Evolutionary conservation across 2,797 vertebrate species (phyloP), one percentile per base, ranked within the genome.

Genomic region (Psittacula derbiana): DNA sequence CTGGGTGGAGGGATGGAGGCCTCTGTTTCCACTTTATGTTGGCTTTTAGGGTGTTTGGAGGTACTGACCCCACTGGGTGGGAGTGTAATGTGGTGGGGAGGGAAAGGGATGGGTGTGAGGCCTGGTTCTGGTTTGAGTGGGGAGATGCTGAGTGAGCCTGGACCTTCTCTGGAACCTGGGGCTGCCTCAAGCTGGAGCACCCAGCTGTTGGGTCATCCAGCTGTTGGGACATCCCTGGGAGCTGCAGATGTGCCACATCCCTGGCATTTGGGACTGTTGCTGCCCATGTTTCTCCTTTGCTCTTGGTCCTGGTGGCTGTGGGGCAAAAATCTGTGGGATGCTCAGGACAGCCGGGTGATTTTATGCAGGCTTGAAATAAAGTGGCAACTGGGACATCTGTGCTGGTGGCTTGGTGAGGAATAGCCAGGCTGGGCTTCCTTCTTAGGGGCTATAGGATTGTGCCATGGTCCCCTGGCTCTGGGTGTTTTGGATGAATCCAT

Each of bases 71-170:
- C 8, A 0, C 19, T 11, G 40, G 43, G 15, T 72, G 49, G 50
- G 41, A 13, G 44, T 10, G 16, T 24, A 11, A 27, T 0, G 0
- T 1, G 4, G 5, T 18, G 12, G 31, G 60, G 38, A 88, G 28
- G 49, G 43, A 16, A 40, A 33, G 19, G 36, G 28, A 21, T 24
- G 38, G 4, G 17, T 40, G 43, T 2, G 6, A 10, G 49, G 43
- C 8, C 11, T 0, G 0, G 36, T 89, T 40, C 49, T 5, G 2
- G 33, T 43, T 19, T 1, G 11, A 18, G 2, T 1, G 7, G 20
- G 49, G 36, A 64, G 24, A 18, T 2, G 8, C 21, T 15, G 8
- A 8, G 7, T 3, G 6, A 88, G 44, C 36, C 50, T 15, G n/a
- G 16, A 3, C 25, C 50, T 86, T 86, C 57, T 24, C 43, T 72